Evolutionary conservation across 2,797 vertebrate species (phyloP).

Genomic region (Crotalus adamanteus): DNA sequence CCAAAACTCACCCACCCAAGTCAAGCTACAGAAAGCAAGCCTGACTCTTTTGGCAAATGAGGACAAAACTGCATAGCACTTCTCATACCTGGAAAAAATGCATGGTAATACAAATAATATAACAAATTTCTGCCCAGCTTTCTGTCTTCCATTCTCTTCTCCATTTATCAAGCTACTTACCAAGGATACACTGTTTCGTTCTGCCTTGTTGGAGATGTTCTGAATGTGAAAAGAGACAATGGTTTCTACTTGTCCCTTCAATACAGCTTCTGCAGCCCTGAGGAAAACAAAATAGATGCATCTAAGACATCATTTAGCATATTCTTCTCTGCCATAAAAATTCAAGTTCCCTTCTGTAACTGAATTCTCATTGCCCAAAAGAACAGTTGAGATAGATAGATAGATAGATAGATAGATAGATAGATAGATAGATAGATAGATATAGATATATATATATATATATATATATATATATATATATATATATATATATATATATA

Average conservation of each 20-base stretch:
- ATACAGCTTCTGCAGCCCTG: constrained; percentile 97
- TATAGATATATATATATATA: too few species aligned
- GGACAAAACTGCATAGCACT: neutral
- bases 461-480: too few species aligned
- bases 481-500: too few species aligned
- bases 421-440: too few species aligned
- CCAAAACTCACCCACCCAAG: neutral
- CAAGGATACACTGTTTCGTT: constrained; percentile 90
- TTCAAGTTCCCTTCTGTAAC: neutral
- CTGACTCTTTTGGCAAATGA: neutral
- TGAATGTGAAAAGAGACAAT: constrained; percentile 98
- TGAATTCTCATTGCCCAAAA: neutral
- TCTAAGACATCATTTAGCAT: neutral
- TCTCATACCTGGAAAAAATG: neutral
- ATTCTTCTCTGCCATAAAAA: neutral
- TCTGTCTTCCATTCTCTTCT: constrained; percentile 4
- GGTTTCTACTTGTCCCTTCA: constrained; percentile 95
- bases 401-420: too few species aligned
- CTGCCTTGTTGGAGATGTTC: constrained; percentile 95
- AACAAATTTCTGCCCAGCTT: neutral
- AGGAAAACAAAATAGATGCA: constrained; percentile 52
- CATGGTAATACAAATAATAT: neutral
- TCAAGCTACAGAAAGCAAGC: neutral
- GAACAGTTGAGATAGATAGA: too few species aligned
- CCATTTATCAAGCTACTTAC: constrained; percentile 70